Evolutionary conservation across 2,888 invertebrate species (phyloP).

Genomic region (Linnaemya vulpina): DNA sequence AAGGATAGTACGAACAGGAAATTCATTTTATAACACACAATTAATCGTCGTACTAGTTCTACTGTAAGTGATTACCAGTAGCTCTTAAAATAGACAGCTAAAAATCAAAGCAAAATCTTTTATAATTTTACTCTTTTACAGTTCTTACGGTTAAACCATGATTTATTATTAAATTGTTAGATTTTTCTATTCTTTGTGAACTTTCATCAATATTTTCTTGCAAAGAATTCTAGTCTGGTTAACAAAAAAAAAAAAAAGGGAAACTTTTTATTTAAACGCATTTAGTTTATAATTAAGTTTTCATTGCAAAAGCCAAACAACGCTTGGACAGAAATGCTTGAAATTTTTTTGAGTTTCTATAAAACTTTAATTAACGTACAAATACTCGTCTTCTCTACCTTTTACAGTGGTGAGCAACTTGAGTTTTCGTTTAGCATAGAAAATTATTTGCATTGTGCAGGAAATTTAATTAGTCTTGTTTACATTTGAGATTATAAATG

Average conservation of each 20-base stretch:
- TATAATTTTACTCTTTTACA: neutral
- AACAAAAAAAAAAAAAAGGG: neutral
- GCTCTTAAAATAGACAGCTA: no score
- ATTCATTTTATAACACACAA: no score
- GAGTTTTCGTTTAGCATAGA: conserved; percentile 6
- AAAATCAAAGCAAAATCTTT: no score
- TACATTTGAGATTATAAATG: conserved; percentile 76
- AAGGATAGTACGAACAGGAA: no score
- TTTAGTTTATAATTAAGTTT: conserved; percentile 19
- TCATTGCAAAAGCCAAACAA: conserved; percentile 37
- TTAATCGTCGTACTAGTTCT: neutral
- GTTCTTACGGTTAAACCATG: neutral
- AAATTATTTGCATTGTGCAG: conserved; percentile 20
- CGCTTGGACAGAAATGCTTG: conserved; percentile 1
- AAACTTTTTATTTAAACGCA: conserved; percentile 56
- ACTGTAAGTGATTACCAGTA: neutral
- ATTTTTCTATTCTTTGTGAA: neutral
- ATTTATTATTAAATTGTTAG: neutral
- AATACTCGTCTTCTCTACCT: conserved; percentile 15
- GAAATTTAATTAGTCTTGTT: conserved; percentile 79
- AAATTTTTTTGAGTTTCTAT: neutral
- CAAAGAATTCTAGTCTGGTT: neutral
- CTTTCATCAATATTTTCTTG: no score
- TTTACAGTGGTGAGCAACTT: conserved; percentile 19
- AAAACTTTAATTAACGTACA: conserved; percentile 52